These are phyloP conservation scores for Philereme transversata DNA, from an alignment of 2,888 invertebrate species.

Conservation along the genomic window DNA sequence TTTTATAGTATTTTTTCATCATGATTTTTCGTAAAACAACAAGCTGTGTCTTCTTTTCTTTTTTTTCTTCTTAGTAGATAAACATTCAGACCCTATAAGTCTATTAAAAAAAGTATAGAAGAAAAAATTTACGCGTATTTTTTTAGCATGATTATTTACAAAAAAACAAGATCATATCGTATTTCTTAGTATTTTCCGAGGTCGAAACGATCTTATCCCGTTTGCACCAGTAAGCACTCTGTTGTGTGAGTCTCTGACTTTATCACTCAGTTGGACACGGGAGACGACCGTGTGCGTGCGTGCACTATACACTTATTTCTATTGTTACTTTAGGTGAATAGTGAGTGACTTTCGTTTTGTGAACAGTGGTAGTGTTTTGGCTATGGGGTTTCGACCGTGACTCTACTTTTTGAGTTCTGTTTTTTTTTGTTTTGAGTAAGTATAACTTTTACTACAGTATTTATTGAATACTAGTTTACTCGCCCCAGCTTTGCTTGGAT, in stretches of 20 bases:
- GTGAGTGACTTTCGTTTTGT: conserved; percentile 7
- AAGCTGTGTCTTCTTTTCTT: no score
- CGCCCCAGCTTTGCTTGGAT: no score
- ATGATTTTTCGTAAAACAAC: no score
- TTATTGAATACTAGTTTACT: no score
- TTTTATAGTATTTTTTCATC: no score
- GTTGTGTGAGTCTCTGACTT: conserved; percentile 4
- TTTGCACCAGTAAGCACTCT: background rate
- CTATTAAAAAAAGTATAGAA: no score
- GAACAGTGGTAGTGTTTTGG: conserved; percentile 2
- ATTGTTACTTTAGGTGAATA: background rate
- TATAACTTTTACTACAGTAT: no score
- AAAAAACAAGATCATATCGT: no score
- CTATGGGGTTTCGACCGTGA: conserved; percentile 24
- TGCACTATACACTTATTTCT: conserved; percentile 14
- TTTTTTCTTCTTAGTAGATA: no score
- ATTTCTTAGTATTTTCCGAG: background rate
- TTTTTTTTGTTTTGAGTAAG: background rate
- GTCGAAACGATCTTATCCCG: conserved; percentile 7
- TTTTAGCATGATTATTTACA: no score
- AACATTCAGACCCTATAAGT: no score
- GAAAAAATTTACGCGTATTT: no score
- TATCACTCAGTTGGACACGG: conserved; percentile 65
- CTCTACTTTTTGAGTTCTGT: conserved; percentile 10
- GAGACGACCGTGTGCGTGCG: conserved; percentile 58